Evolutionary conservation across 2,113 vertebrate species (phyloP).

Genomic region (Lates calcarifer): DNA sequence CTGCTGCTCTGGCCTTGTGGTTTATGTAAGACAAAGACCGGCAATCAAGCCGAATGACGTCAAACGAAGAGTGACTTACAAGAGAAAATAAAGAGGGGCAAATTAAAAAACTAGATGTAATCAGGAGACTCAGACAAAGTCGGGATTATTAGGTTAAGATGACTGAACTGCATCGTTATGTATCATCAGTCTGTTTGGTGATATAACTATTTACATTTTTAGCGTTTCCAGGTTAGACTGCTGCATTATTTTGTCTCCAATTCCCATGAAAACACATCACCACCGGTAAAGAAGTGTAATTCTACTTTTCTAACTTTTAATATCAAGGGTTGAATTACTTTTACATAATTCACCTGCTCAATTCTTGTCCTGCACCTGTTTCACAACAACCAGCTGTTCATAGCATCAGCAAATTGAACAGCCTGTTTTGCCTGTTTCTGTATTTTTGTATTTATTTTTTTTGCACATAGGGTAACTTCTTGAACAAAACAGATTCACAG

Average conservation of each 20-base stretch:
- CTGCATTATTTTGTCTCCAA: background rate
- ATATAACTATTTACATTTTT: background rate
- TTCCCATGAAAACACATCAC: background rate
- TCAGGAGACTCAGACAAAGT: slow-evolving; percentile 35
- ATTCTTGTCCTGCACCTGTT: background rate
- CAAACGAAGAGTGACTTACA: slow-evolving; percentile 42
- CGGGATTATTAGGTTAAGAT: slow-evolving; percentile 20
- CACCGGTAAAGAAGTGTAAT: background rate
- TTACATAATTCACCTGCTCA: background rate
- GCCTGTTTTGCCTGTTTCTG: background rate
- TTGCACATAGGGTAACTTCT: slow-evolving; percentile 4
- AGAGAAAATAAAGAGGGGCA: slow-evolving; percentile 21
- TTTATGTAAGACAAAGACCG: slow-evolving; percentile 67
- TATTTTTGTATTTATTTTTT: background rate
- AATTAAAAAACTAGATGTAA: slow-evolving; percentile 30
- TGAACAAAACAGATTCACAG: background rate
- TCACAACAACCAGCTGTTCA: slow-evolving; percentile 21
- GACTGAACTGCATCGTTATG: background rate
- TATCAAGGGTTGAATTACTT: background rate
- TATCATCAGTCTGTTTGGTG: background rate
- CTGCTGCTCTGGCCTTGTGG: slow-evolving; percentile 8
- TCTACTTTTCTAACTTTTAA: background rate
- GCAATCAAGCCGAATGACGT: slow-evolving; percentile 49
- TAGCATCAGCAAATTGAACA: slow-evolving; percentile 21
- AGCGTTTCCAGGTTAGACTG: background rate